Base-by-base conservation (phyloP, 1,140 invertebrate genomes). In the Drosophila novamexicana region DNA sequence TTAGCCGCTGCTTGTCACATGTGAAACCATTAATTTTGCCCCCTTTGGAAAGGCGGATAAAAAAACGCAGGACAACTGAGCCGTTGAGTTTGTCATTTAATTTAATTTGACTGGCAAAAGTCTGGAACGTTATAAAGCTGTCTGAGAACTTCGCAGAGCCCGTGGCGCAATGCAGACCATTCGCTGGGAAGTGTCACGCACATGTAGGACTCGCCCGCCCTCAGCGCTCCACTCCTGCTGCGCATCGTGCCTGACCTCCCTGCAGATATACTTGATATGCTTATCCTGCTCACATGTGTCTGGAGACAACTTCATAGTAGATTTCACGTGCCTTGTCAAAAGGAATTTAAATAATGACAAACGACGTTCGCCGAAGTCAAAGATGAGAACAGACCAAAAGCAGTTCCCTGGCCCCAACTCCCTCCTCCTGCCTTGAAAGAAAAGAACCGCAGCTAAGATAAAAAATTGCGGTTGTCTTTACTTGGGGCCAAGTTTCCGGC, bases 281-380 rank as follows among this genome's bases (percentile, higher is more conserved):
- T 73, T 73, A 73, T 73, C 70, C 57, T 22, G 54, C 70, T 59
- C 70, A 67, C 70, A 67, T 68, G 70, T 68, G 64, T 47, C 71
- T 59, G 59, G 71, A 82, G 76, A 83, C 80, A 83, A 76, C 79
- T 86, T 83, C 83, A 86, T 82, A 74, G 77, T 61, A 67, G 76
- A 73, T 50, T 58, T 77, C 67, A 69, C 75, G 81, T 74, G 81
- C 81, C 70, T 65, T 78, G 88, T 91, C 88, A 85, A 70, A 84
- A 66, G 80, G 89, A 85, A 89, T 91, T 91, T 91, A 77, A 91
- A 91, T 91, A 91, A 91, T 91, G 88, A 91, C 88, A 91, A 91
- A 91, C 88, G 88, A 89, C 79, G 73, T 72, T 47, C 54, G 77
- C 65, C 44, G 47, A 42, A 63, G 68, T 58, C 61, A 50, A 79